These are phyloP conservation scores for Sarcophaga rosellei DNA, from an alignment of 2,888 invertebrate species.

Conservation along the genomic window DNA sequence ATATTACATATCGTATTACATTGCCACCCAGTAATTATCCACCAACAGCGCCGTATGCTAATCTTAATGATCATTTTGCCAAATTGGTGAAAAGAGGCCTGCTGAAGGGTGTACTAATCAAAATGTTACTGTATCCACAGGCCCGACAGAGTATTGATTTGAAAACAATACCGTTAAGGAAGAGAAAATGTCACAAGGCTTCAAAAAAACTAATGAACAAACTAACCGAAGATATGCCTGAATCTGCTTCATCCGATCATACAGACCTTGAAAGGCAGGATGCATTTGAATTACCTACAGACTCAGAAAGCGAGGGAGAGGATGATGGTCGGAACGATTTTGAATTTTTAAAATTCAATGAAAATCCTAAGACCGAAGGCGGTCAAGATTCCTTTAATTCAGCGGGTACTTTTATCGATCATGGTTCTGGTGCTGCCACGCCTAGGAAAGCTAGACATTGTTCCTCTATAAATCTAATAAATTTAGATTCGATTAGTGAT, in stretches of 20 bases:
- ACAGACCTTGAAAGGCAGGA: conserved; percentile 83
- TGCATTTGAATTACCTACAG: conserved; percentile 81
- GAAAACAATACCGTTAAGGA: conserved; percentile 83
- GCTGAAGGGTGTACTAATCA: conserved; percentile 87
- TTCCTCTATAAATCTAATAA: conserved; percentile 78
- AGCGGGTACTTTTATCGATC: conserved; percentile 82
- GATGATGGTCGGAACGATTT: conserved; percentile 77
- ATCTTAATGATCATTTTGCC: conserved; percentile 89
- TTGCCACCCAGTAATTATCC: conserved; percentile 89
- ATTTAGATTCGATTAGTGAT: conserved; percentile 73
- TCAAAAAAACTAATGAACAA: conserved; percentile 77
- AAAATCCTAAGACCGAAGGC: conserved; percentile 78
- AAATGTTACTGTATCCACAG: conserved; percentile 87
- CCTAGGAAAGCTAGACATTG: conserved; percentile 71
- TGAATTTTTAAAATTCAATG: conserved; percentile 86
- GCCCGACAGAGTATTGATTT: conserved; percentile 83
- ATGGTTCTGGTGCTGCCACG: conserved; percentile 75
- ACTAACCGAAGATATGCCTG: conserved; percentile 60
- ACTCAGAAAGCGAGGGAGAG: conserved; percentile 81
- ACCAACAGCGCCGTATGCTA: conserved; percentile 89
- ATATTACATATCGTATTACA: conserved; percentile 79
- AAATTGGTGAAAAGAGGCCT: conserved; percentile 88
- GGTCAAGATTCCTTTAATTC: conserved; percentile 74
- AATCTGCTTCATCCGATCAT: conserved; percentile 69
- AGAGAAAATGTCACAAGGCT: conserved; percentile 79